These are phyloP conservation scores for Acromyrmex charruanus DNA, from an alignment of 1,140 invertebrate genomes.

Conservation along the genomic window DNA sequence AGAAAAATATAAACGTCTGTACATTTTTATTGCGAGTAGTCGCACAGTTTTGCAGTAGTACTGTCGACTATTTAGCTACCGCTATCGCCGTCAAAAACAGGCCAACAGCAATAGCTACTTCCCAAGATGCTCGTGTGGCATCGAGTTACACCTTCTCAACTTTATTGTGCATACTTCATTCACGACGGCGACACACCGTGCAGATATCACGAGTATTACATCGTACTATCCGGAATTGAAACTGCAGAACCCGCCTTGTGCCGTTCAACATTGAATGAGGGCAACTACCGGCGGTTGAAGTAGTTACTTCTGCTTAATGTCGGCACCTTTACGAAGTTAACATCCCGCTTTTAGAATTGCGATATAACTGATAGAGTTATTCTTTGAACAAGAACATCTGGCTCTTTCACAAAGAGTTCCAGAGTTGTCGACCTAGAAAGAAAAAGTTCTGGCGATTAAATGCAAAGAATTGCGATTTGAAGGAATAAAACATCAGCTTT, in stretches of 20 bases:
- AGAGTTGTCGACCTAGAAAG: neutral
- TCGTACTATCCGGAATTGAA: conserved; percentile 23
- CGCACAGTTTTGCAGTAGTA: conserved; percentile 6
- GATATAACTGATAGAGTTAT: conserved; percentile 18
- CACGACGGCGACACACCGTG: conserved; percentile 3
- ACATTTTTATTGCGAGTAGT: conserved; percentile 23
- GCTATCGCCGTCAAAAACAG: neutral
- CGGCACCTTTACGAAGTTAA: neutral
- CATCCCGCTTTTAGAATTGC: conserved; percentile 11
- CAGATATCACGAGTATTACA: conserved; percentile 27
- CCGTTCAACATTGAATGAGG: conserved; percentile 26
- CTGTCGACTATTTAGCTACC: conserved; percentile 33
- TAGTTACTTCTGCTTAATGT: conserved; percentile 17
- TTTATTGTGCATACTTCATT: conserved; percentile 42
- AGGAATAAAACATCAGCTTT: no score
- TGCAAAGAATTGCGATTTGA: neutral
- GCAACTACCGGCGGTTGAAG: neutral
- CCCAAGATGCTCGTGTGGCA: neutral
- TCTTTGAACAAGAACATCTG: neutral
- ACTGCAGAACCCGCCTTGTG: neutral
- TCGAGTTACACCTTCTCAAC: conserved; percentile 9
- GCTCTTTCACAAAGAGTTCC: conserved; percentile 2
- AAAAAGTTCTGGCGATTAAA: neutral
- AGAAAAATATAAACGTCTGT: conserved; percentile 17
- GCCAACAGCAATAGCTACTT: conserved; percentile 22